These are phyloP conservation scores for Epinephelus coioides DNA, from an alignment of 2,797 vertebrate species.

Conservation along the genomic window DNA sequence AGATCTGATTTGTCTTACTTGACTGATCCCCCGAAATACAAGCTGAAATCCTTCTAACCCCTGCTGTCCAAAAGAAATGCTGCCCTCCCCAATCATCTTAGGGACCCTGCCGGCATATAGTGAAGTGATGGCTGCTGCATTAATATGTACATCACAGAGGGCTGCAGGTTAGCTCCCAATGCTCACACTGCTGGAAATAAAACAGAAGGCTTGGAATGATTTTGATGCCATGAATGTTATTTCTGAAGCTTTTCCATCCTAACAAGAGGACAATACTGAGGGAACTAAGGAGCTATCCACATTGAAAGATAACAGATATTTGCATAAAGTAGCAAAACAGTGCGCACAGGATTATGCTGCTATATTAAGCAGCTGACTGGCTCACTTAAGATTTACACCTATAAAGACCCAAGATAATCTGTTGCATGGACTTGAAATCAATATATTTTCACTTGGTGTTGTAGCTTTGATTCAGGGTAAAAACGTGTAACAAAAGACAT, in stretches of 20 bases:
- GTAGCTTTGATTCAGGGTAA: background rate
- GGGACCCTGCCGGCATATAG: constrained; percentile 49
- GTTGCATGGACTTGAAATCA: background rate
- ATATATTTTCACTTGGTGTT: background rate
- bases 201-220: background rate
- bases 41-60: constrained; percentile 41
- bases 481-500: too few species aligned
- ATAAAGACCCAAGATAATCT: background rate
- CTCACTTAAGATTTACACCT: too few species aligned
- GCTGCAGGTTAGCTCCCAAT: constrained; percentile 18
- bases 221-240: background rate
- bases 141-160: constrained; percentile 61
- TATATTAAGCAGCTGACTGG: too few species aligned
- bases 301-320: too few species aligned
- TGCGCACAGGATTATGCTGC: too few species aligned
- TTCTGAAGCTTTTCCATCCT: background rate
- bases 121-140: constrained; percentile 60
- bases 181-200: constrained; percentile 18
- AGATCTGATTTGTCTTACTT: constrained; percentile 87
- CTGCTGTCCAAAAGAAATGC: constrained; percentile 46
- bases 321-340: too few species aligned
- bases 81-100: constrained; percentile 12
- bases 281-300: too few species aligned
- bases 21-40: constrained; percentile 77
- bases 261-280: background rate